phyloP scores from a whole-genome alignment of 2,113 vertebrate genomes.

The Salvelinus sp. region DNA sequence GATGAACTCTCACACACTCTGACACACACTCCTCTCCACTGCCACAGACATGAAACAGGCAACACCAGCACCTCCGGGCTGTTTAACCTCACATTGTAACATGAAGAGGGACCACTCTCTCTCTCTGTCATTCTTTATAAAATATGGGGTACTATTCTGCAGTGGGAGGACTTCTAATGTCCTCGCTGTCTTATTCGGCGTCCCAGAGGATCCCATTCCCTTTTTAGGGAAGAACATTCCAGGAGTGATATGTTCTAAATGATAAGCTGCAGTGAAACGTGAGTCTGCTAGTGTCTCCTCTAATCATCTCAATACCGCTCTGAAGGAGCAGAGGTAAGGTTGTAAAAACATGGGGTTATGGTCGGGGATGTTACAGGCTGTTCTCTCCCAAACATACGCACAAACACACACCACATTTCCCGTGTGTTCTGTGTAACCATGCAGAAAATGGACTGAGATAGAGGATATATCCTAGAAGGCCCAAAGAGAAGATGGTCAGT shows the following conservation, averaged over 20 bases:
- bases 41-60: constrained; percentile 1
- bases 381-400: not conserved
- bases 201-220: not conserved
- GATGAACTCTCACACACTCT: constrained; percentile 44
- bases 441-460: constrained; percentile 7
- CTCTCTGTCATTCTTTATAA: not conserved
- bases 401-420: not conserved
- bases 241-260: not conserved
- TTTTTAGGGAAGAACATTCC: not conserved
- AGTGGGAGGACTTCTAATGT: not conserved
- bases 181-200: not conserved
- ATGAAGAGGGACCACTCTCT: not conserved
- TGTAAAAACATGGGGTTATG: constrained; percentile 44
- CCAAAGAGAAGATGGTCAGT: constrained; percentile 10
- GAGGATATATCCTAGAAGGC: constrained; percentile 6
- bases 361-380: not conserved
- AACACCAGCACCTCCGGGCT: not conserved
- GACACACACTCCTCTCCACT: not conserved
- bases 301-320: constrained; percentile 33
- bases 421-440: no score
- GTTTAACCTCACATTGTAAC: not conserved
- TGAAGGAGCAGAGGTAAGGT: constrained; percentile 32
- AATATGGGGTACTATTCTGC: not conserved
- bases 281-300: not conserved
- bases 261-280: not conserved